phyloP scores from a whole-genome alignment of 2,113 vertebrate genomes.

The Miniopterus natalensis region DNA sequence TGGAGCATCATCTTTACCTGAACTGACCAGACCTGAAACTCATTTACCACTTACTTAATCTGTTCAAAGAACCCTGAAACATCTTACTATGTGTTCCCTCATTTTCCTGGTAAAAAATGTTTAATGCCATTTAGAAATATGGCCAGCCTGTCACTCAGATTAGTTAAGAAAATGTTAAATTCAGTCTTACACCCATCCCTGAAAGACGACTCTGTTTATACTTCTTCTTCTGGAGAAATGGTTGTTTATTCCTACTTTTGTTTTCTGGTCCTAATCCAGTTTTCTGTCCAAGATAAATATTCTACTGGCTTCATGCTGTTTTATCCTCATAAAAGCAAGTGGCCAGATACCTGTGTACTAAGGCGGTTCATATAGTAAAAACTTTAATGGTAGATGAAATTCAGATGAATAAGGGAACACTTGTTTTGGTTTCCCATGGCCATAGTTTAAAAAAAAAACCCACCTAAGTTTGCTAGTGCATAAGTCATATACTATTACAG shows the following conservation, averaged over 20 bases:
- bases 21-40: not conserved
- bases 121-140: not conserved
- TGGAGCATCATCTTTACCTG: not conserved
- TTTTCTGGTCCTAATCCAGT: constrained; percentile 24
- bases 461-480: not conserved
- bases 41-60: not conserved
- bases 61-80: not conserved
- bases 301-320: not conserved
- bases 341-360: not conserved
- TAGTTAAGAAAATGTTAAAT: not conserved
- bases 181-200: not conserved
- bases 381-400: not conserved
- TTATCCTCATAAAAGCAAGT: not conserved
- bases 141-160: not conserved
- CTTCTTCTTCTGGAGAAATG: constrained; percentile 24
- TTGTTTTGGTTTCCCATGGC: not conserved
- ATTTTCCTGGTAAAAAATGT: not conserved
- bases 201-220: not conserved
- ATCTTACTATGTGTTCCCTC: not conserved
- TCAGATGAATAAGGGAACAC: not conserved
- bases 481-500: not conserved
- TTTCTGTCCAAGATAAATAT: constrained; percentile 26
- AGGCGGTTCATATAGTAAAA: not conserved
- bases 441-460: not conserved
- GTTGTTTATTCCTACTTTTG: constrained; percentile 33